Evolutionary conservation across 2,888 invertebrate genomes (phyloP).

Genomic region (Gymnosoma rotundatum): DNA sequence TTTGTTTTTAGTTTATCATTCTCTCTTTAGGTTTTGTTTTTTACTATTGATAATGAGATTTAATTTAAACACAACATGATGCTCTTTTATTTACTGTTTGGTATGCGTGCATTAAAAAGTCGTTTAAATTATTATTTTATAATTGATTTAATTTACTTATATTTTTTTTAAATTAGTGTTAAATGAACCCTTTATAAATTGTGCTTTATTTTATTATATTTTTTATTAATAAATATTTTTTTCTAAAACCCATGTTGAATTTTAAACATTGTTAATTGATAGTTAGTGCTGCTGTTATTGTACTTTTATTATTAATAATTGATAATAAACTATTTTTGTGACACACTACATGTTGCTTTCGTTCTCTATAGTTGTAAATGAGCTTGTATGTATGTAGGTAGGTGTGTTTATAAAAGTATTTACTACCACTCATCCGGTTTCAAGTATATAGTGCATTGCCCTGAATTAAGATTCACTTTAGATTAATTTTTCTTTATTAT

Average conservation of each 20-base stretch:
- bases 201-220: conserved; percentile 5
- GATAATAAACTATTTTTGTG: conserved; percentile 33
- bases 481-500: conserved; percentile 2
- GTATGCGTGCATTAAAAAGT: not conserved
- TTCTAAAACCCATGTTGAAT: conserved; percentile 37
- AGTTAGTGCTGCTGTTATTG: conserved; percentile 47
- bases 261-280: conserved; percentile 56
- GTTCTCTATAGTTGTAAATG: not conserved
- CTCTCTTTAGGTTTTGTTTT: not conserved
- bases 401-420: conserved; percentile 8
- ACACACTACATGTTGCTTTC: conserved; percentile 10
- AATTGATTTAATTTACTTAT: not conserved
- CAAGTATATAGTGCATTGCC: conserved; percentile 4
- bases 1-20: not conserved
- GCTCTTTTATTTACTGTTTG: no score
- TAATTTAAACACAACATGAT: not conserved
- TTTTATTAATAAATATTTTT: conserved; percentile 35
- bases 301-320: conserved; percentile 24
- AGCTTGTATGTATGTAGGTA: conserved; percentile 1
- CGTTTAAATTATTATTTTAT: conserved; percentile 3
- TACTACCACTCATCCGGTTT: conserved; percentile 17
- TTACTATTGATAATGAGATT: not conserved
- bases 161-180: no score
- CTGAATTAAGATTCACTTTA: conserved; percentile 33
- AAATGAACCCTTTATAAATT: conserved; percentile 6